A percentile compares a stretch with the other conserved stretches of the same genome.
These are phyloP conservation scores for Crioceris asparagi DNA, from an alignment of 2,888 invertebrate species.

Conservation along the genomic window DNA sequence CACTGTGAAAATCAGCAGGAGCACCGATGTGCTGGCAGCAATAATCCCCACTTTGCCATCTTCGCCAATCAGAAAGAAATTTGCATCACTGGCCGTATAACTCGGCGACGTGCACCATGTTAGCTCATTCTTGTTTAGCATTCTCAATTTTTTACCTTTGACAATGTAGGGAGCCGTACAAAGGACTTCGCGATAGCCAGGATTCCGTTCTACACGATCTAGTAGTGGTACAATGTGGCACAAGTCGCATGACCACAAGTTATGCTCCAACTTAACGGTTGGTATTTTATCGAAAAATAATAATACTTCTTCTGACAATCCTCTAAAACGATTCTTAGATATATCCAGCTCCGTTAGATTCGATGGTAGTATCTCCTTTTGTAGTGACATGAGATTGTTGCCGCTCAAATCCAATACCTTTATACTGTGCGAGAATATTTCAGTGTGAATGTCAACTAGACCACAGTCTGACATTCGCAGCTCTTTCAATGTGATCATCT, in stretches of 20 bases:
- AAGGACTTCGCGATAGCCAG: constrained; percentile 42
- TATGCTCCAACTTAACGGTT: constrained; percentile 42
- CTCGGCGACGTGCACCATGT: constrained; percentile 47
- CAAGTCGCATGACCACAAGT: constrained; percentile 59
- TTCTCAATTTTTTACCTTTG: constrained; percentile 40
- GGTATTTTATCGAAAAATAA: constrained; percentile 25
- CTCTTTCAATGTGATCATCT: constrained; percentile 44
- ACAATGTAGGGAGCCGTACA: constrained; percentile 51
- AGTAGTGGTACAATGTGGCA: constrained; percentile 53
- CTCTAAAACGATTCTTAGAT: constrained; percentile 59
- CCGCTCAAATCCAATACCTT: constrained; percentile 55
- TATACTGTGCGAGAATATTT: constrained; percentile 47
- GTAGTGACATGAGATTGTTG: constrained; percentile 51
- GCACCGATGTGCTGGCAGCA: constrained; percentile 45
- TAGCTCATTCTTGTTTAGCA: constrained; percentile 34
- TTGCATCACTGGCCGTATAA: constrained; percentile 43
- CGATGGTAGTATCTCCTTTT: constrained; percentile 43
- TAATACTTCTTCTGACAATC: constrained; percentile 46
- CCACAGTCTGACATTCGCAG: constrained; percentile 50
- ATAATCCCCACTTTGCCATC: constrained; percentile 44
- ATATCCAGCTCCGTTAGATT: constrained; percentile 56
- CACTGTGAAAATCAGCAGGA: constrained; percentile 41
- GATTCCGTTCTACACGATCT: constrained; percentile 45
- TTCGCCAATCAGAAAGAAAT: constrained; percentile 39
- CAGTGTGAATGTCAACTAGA: constrained; percentile 44